Evolutionary conservation across 2,113 vertebrate genomes (phyloP).

Genomic region (Andinoacara biseriatus): DNA sequence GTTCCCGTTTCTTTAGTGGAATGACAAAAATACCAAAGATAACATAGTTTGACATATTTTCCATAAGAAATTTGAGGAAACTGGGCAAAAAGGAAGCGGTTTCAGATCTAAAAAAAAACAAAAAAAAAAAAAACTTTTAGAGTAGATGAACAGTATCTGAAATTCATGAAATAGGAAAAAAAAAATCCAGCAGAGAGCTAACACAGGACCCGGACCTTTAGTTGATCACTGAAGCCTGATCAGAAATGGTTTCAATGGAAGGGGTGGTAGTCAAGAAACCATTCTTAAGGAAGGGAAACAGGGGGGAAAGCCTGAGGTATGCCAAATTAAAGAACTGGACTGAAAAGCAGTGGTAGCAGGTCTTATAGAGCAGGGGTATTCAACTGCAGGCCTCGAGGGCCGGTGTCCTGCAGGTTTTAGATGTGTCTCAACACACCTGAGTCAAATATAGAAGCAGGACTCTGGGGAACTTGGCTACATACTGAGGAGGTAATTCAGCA

Average conservation of each 20-base stretch:
- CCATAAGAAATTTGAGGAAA: background rate
- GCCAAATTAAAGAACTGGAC: background rate
- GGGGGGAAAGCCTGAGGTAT: background rate
- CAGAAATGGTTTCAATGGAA: too few species aligned
- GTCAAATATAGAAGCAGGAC: too few species aligned
- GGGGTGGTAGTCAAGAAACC: too few species aligned
- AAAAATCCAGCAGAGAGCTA: background rate
- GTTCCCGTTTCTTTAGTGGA: too few species aligned
- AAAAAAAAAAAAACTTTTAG: background rate
- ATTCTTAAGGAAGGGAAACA: background rate
- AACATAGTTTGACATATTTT: background rate
- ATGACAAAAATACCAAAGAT: background rate
- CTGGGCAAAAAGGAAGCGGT: background rate
- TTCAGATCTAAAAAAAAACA: background rate
- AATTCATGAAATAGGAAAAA: background rate
- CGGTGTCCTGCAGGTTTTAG: too few species aligned
- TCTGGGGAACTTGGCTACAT: too few species aligned
- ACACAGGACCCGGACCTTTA: background rate
- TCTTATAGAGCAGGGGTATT: background rate
- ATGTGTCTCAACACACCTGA: too few species aligned
- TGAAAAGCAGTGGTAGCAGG: too few species aligned
- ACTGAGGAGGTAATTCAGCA: too few species aligned
- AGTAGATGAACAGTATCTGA: background rate
- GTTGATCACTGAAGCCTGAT: background rate
- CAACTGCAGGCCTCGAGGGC: too few species aligned